phyloP scores from a whole-genome alignment of 2,797 vertebrate species.

The Sylvia borin region DNA sequence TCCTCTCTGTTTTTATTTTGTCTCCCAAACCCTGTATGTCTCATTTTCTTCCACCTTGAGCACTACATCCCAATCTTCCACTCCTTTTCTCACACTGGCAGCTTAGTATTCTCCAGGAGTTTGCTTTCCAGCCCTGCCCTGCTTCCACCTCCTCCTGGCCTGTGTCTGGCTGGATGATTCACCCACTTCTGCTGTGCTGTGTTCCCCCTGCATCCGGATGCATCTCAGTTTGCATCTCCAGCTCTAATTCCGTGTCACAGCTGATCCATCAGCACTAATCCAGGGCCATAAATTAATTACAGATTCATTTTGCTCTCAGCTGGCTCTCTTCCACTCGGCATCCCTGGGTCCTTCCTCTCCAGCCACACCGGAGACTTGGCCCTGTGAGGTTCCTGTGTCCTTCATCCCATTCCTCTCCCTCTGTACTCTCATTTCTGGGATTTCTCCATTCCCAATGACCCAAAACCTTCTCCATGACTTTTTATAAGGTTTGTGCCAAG shows the following conservation, averaged over 20 bases:
- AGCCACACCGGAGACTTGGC: rapidly evolving
- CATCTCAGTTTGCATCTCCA: background rate
- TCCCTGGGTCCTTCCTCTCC: background rate
- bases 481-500: background rate
- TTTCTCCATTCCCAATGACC: background rate
- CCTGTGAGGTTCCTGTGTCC: background rate
- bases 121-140: background rate
- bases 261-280: background rate
- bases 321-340: background rate
- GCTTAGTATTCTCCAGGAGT: background rate
- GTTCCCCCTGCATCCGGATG: background rate
- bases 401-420: background rate
- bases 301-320: background rate
- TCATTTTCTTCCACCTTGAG: background rate
- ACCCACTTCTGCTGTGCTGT: background rate
- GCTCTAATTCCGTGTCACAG: background rate
- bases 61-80: background rate
- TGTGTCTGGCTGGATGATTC: background rate
- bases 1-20: background rate
- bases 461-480: background rate
- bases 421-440: background rate
- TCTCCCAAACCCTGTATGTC: background rate
- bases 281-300: background rate
- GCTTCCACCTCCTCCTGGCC: background rate
- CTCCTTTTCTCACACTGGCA: background rate